A percentile compares a stretch with the other conserved stretches of the same genome.
These are phyloP conservation scores for Porites lobata DNA, from an alignment of 92 coral and sea anemone genomes.

Conservation along the genomic window DNA sequence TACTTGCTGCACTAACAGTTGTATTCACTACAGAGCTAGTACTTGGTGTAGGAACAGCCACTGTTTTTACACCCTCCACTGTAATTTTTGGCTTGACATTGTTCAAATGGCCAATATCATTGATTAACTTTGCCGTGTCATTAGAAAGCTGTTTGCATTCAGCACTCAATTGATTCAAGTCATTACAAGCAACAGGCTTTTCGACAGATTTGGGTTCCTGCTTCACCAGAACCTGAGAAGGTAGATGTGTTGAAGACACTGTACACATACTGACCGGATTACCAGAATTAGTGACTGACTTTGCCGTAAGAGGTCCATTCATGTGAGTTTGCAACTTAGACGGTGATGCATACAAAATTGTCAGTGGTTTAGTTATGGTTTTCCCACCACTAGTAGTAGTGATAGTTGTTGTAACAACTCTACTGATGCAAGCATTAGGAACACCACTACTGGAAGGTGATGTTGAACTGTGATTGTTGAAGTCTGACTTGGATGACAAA, in stretches of 20 bases:
- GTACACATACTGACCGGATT: constrained; percentile 71
- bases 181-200: constrained; percentile 26
- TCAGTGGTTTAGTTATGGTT: constrained; percentile 96
- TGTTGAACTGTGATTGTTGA: constrained; percentile 60
- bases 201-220: constrained; percentile 78
- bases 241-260: constrained; percentile 62
- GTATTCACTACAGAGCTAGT: constrained; percentile 56
- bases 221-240: constrained; percentile 75
- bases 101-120: constrained; percentile 86
- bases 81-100: constrained; percentile 82
- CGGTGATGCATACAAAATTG: constrained; percentile 98
- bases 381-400: constrained; percentile 99
- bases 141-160: constrained; percentile 60
- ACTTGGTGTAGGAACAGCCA: constrained; percentile 60
- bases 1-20: constrained; percentile 55
- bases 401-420: constrained; percentile 97
- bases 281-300: constrained; percentile 59
- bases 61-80: constrained; percentile 66
- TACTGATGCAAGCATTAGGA: constrained; percentile 88
- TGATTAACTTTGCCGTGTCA: constrained; percentile 78
- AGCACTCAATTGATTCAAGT: constrained; percentile 59
- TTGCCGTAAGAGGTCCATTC: constrained; percentile 84
- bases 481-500: constrained; percentile 63
- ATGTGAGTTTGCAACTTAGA: constrained; percentile 92
- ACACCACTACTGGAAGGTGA: constrained; percentile 66